Evolutionary conservation across 2,797 vertebrate species (phyloP).

Genomic region (Sarcophilus harrisii): DNA sequence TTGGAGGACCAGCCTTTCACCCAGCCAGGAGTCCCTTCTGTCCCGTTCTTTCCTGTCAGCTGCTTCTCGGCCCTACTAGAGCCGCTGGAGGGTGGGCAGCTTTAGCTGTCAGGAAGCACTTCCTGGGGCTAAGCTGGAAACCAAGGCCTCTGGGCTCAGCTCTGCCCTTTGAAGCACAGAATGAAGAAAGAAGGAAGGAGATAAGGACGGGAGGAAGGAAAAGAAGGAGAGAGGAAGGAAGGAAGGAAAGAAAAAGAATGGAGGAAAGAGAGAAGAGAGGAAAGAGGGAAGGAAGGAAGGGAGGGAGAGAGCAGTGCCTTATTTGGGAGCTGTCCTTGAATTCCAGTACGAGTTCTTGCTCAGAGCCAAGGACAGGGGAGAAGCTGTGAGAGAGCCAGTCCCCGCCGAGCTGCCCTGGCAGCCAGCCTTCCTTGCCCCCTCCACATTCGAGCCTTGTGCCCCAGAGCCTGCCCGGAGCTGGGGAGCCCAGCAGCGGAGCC

Average conservation of each 20-base stretch:
- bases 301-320: neutral
- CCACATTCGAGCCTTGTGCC: neutral
- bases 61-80: neutral
- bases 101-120: neutral
- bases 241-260: too few relatives aligned
- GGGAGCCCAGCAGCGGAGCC: neutral
- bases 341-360: neutral
- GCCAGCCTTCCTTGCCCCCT: neutral
- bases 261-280: too few relatives aligned
- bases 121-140: too few relatives aligned
- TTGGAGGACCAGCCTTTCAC: too few relatives aligned
- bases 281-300: too few relatives aligned
- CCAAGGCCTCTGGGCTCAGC: too few relatives aligned
- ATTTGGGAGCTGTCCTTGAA: neutral
- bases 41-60: too few relatives aligned
- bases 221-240: rapidly evolving
- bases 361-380: neutral
- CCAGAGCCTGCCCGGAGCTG: neutral
- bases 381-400: neutral
- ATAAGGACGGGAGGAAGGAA: too few relatives aligned
- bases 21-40: too few relatives aligned
- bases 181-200: neutral
- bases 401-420: neutral
- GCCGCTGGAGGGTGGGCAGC: too few relatives aligned
- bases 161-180: neutral